Percentiles rank a stretch among this genome's conserved stretches.
phyloP scores from a whole-genome alignment of 2,113 vertebrate species.

The Hypanus sabinus region DNA sequence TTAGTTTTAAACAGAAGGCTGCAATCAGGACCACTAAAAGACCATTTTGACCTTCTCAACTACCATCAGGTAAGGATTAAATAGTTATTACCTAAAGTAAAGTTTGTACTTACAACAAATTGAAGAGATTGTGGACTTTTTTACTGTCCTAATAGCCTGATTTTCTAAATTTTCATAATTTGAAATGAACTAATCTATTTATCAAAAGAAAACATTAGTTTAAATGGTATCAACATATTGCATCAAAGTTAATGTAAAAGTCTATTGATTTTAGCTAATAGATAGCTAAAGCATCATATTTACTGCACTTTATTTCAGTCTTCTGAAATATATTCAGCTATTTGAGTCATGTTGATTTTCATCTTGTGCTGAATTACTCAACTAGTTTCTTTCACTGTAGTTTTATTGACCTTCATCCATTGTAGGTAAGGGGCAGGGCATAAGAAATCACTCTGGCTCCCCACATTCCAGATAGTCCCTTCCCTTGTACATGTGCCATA shows the following conservation, averaged over 20 bases:
- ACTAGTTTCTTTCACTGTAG: background rate
- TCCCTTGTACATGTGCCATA: background rate
- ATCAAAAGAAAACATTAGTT: background rate
- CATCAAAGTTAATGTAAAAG: background rate
- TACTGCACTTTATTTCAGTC: background rate
- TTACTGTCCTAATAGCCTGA: background rate
- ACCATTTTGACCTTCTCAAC: conserved; percentile 40
- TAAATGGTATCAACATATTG: background rate
- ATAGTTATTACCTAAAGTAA: background rate
- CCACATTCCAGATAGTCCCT: background rate
- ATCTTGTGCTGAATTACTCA: background rate
- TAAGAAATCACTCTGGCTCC: background rate
- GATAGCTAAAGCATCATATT: background rate
- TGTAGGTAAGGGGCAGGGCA: too few relatives aligned
- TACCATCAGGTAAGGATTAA: conserved; percentile 45
- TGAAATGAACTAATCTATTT: background rate
- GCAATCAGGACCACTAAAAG: conserved; percentile 39
- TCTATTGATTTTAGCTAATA: background rate
- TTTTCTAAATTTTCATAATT: background rate
- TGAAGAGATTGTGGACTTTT: background rate
- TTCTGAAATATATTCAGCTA: background rate
- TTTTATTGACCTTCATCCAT: background rate
- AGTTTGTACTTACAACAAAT: background rate
- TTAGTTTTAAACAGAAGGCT: conserved; percentile 47
- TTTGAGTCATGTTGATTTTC: background rate